Evolutionary conservation across 2,113 vertebrate genomes (phyloP).

Genomic region (Myxocyprinus asiaticus): DNA sequence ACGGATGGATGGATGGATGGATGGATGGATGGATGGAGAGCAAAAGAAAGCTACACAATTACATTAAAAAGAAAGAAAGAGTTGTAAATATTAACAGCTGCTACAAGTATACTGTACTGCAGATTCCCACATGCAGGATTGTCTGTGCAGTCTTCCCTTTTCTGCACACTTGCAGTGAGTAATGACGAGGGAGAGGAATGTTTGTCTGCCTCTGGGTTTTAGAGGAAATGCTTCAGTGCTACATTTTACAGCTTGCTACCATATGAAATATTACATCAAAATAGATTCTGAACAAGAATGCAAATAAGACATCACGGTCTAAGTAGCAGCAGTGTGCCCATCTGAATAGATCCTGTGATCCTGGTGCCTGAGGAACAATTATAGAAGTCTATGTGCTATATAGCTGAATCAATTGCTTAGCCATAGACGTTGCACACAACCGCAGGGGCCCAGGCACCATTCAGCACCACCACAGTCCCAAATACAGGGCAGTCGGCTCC

Average conservation of each 20-base stretch:
- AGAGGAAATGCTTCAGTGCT: conserved; percentile 29
- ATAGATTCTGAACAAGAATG: conserved; percentile 50
- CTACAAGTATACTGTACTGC: conserved; percentile 63
- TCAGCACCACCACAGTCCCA: conserved; percentile 62
- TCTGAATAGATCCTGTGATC: conserved; percentile 61
- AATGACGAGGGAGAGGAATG: neutral
- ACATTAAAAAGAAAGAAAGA: neutral
- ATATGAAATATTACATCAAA: conserved; percentile 47
- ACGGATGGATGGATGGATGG: too few species aligned
- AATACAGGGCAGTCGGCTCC: conserved; percentile 66
- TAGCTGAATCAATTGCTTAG: conserved; percentile 61
- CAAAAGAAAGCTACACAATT: conserved; percentile 47
- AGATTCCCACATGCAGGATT: conserved; percentile 65
- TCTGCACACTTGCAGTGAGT: neutral
- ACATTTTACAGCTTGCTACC: conserved; percentile 51
- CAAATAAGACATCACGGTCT: conserved; percentile 33
- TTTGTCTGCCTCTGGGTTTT: conserved; percentile 28
- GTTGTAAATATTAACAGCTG: conserved; percentile 54
- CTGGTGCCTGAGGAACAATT: conserved; percentile 62
- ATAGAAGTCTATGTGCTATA: conserved; percentile 59
- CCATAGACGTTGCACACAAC: conserved; percentile 63
- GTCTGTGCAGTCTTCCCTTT: conserved; percentile 49
- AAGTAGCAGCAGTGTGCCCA: conserved; percentile 41
- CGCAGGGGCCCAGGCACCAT: conserved; percentile 59
- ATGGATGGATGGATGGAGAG: neutral